Conservation (phyloP, 2,888 invertebrate species). For the Apamea anceps region DNA sequence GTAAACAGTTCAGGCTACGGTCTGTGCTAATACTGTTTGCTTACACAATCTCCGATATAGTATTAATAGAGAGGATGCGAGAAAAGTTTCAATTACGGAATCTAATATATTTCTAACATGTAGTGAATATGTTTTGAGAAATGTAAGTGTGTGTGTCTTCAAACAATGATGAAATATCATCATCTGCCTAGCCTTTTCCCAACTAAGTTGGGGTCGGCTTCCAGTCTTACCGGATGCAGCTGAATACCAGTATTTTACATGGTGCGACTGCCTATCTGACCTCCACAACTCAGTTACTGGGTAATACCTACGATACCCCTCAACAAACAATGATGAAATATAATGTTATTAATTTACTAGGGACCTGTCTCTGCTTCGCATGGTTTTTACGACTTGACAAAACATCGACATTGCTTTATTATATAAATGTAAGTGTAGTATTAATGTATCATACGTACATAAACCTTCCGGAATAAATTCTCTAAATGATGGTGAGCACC, state of each 20-base stretch:
- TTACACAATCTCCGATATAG: slow-evolving; percentile 1
- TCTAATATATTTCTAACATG: background rate
- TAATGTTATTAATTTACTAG: background rate
- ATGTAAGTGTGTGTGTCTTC: background rate
- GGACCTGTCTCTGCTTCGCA: background rate
- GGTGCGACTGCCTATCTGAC: no score
- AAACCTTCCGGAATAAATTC: background rate
- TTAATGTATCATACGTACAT: background rate
- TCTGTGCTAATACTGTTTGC: slow-evolving; percentile 27
- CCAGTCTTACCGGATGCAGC: no score
- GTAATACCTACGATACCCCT: no score
- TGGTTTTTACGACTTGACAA: background rate
- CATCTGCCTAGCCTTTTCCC: no score
- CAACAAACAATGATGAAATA: no score
- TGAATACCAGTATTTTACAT: no score
- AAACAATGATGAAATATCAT: background rate
- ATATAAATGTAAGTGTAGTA: background rate
- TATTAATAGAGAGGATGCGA: background rate
- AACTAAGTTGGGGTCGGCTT: no score
- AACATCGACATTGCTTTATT: background rate
- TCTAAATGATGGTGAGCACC: background rate
- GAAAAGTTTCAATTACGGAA: background rate
- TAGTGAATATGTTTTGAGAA: background rate
- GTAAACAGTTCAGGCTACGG: slow-evolving; percentile 31
- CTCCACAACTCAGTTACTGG: no score